Percentiles rank a stretch among this genome's conserved stretches.
These are phyloP conservation scores for Cliona cf. orientalis DNA, from an alignment of 37 sponge, comb jelly and placozoan genomes.

Conservation along the genomic window DNA sequence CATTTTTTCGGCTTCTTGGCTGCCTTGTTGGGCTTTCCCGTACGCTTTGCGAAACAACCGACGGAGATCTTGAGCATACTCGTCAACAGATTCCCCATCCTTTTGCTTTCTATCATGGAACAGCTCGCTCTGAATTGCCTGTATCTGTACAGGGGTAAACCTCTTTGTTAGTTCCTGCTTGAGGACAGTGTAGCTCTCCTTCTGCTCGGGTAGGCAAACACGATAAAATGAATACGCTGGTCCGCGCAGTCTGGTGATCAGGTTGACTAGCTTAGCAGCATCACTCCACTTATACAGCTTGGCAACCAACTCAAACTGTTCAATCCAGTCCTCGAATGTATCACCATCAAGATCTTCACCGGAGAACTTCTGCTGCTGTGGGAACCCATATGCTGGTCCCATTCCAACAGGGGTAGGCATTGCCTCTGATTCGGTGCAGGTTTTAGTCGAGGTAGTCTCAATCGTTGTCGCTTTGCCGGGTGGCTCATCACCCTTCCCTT, in stretches of 20 bases:
- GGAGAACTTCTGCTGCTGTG: slow-evolving; percentile 38
- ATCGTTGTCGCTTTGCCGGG: too few relatives aligned
- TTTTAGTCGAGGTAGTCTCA: too few relatives aligned
- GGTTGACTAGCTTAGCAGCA: slow-evolving; percentile 44
- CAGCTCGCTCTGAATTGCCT: slow-evolving; percentile 35
- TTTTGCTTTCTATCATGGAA: slow-evolving; percentile 54
- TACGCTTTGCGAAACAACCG: slow-evolving; percentile 54
- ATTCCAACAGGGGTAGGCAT: too few relatives aligned
- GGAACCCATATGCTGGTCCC: too few relatives aligned
- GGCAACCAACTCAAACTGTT: slow-evolving; percentile 63
- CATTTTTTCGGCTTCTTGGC: slow-evolving; percentile 46
- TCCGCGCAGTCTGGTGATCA: slow-evolving; percentile 42
- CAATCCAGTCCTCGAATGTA: slow-evolving; percentile 53
- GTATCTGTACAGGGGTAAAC: slow-evolving; percentile 50
- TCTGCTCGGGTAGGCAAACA: slow-evolving; percentile 31
- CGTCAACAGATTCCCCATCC: slow-evolving; percentile 44
- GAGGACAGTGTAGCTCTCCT: slow-evolving; percentile 29
- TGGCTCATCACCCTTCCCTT: too few relatives aligned
- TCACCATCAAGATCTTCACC: slow-evolving; percentile 50
- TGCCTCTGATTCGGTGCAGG: too few relatives aligned
- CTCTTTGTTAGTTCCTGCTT: slow-evolving; percentile 34
- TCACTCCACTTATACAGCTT: slow-evolving; percentile 31
- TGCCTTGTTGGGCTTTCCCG: not conserved
- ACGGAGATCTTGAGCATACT: slow-evolving; percentile 55
- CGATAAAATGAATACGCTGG: slow-evolving; percentile 62